Base-by-base conservation (phyloP, 53 echinoderm and acorn worm species). In the Luidia sarsii region DNA sequence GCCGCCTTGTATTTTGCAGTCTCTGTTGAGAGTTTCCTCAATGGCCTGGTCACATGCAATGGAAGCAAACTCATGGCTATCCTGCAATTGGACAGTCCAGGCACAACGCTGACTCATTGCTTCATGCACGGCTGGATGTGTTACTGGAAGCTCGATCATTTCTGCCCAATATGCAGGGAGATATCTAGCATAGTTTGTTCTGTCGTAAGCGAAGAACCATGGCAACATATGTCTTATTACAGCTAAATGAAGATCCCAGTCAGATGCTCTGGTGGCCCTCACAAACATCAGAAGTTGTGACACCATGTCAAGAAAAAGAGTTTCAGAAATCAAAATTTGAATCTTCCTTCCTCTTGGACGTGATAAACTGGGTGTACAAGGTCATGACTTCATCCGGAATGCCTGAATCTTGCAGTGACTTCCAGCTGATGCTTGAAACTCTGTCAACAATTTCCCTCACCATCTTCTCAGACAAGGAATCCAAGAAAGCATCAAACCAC, bases 261-360 rank as follows among this genome's bases (percentile, higher is more conserved):
- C 27, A 6, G 24, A 3, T 56, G 23, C 13, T 4, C 56, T 3
- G 6, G 56, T 24, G 4, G 23, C 25, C 1, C 56, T 25, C 4
- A 56, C 5, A 56, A 56, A 69, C 5, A 53, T 46, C 35, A 86
- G 67, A 1, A 86, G 57, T 53, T 67, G 6, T n/a, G 39, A 20
- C 18, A 86, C 79, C 67, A 86, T 86, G 0, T 86, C 86, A 54
- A 86, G 54, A 54, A 35, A 54, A 86, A 22, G 86, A 79, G n/a
- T 41, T 39, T 79, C 86, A 86, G 0, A 86, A 18, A 5, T n/a
- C 67, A 54, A 79, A 86, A 2, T 79, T 86, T 4, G 86, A 67
- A 79, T 31, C 43, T 29, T 59, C 31, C 31, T 74, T 11, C 4
- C 20, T 38, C 16, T 35, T 5, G 24, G 19, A 15, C 2, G 31